Base-by-base conservation (phyloP, 2,888 invertebrate species). In the Nephrotoma appendiculata region DNA sequence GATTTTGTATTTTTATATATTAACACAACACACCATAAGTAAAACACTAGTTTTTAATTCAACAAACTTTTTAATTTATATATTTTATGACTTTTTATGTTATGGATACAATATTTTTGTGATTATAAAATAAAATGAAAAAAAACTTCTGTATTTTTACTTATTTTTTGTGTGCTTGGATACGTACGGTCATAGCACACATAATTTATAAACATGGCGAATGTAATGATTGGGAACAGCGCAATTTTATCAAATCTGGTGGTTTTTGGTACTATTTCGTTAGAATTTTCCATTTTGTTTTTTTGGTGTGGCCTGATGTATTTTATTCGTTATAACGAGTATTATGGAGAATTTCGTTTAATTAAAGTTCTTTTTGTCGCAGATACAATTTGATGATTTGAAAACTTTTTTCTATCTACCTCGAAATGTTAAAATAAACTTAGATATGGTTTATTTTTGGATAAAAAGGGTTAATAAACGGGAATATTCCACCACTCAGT, bases 141-240 rank as follows among this genome's bases (percentile, higher is more conserved):
- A 71, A 52, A 15, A 71, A 71, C 57, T 57, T 57, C 57, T 57
- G 12, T 84, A 84, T 42, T 84, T 84, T 84, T 84, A 5, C 12
- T 42, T 31, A 31, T 31, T 84, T 41, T 84, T 15, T 84, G 41
- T 41, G 84, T 84, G 84, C 84, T 42, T 84, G 84, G 84, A 84
- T 84, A 84, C 84, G 43, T 84, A 84, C 84, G 84, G 41, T 84
- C 83, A 41, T 84, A 84, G 84, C 84, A 84, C 84, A 84, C 84
- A 84, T 84, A 84, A 84, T 43, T 31, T 31, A 84, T 84, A 84
- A 84, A 84, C 84, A 84, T 84, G 84, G 84, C 84, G 84, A 84
- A 84, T 42, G 71, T 71, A 71, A 31, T 31, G 71, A 71, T 31
- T 71, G 31, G 71, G 11, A 71, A 71, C 9, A 71, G 71, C 71